Evolutionary conservation across 2,113 vertebrate species (phyloP), one percentile per base, ranked within the genome.

Genomic region (Cariama cristata): DNA sequence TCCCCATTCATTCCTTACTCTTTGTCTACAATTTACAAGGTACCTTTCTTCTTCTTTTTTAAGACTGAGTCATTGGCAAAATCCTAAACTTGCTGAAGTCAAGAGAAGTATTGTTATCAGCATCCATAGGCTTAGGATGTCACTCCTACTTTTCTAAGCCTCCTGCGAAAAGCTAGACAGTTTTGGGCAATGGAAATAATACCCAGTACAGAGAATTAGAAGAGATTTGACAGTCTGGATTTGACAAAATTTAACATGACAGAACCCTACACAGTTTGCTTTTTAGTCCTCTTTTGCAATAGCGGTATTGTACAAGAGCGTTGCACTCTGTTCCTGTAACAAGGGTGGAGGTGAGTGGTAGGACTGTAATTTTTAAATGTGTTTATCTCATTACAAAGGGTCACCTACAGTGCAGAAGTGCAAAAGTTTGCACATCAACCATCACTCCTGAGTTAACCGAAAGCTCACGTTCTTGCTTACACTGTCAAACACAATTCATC

Each of bases 401-500:
- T 88, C 68, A 58, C 49, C 38, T 58, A 15, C 6, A 47, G 32
- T 42, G 64, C 53, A 93, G 76, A 49, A 93, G 40, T 32, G 45
- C 30, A 52, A 49, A 77, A 50, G 50, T 71, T 82, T 79, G 32
- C 62, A 50, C 55, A 53, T 85, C 45, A 87, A 58, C 79, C 53
- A 38, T 40, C 58, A 9, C 66, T 68, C 35, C 35, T 13, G 53
- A 82, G 63, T 33, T 71, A 83, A 62, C 10, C 1, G 0, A 40
- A 91, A 72, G 33, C 67, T 87, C 27, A 8, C 2, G 8, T 42
- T 84, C 79, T 62, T 35, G 35, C 71, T 90, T 49, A 8, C 7
- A 53, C 86, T 86, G 84, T 92, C 94, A 96, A 79, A 90, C 86
- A 81, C 91, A 91, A 85, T 86, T 87, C 89, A 97, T 96, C 95